Conservation (phyloP, 1,140 invertebrate genomes). For the Eumeta japonica region DNA sequence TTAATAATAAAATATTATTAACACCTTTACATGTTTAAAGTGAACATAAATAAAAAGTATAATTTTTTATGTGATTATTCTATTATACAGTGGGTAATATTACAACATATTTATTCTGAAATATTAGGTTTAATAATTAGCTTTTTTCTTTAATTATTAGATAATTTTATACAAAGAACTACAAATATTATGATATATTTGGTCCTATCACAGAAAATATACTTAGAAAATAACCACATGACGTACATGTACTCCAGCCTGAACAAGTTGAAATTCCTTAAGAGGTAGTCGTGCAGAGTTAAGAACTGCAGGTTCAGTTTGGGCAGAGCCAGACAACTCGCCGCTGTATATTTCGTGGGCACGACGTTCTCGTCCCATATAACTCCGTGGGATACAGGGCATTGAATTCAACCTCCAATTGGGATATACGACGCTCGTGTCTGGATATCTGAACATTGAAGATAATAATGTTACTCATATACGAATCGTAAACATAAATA, state of each 20-base stretch:
- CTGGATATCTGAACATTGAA: slow-evolving; percentile 70
- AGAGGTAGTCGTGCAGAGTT: slow-evolving; percentile 96
- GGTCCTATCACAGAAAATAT: no score
- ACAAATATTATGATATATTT: background rate
- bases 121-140: no score
- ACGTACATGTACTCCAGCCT: slow-evolving; percentile 95
- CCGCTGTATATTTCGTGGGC: slow-evolving; percentile 96
- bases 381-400: slow-evolving; percentile 95
- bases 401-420: slow-evolving; percentile 93
- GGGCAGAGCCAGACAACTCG: slow-evolving; percentile 91
- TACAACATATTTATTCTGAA: no score
- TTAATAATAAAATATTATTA: no score
- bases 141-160: background rate
- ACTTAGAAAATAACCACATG: no score
- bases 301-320: slow-evolving; percentile 98
- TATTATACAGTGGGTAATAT: no score
- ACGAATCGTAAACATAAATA: no score
- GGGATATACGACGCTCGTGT: slow-evolving; percentile 87
- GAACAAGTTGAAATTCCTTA: slow-evolving; percentile 98
- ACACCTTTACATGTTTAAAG: no score
- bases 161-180: background rate
- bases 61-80: no score
- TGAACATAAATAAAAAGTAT: no score
- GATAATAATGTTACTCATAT: no score
- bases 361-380: slow-evolving; percentile 99